phyloP scores from a whole-genome alignment of 1,140 invertebrate species.

The Macrobrachium rosenbergii region DNA sequence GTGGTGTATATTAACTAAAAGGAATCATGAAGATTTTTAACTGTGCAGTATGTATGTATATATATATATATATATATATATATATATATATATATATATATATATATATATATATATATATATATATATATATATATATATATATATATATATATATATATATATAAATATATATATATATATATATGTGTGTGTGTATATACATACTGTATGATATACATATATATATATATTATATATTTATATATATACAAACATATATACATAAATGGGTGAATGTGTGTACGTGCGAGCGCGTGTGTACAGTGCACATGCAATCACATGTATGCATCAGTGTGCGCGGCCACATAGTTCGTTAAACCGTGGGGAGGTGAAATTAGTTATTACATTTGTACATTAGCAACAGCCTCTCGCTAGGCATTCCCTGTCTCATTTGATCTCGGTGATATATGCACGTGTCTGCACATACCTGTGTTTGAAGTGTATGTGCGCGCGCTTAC shows the following conservation, averaged over 20 bases:
- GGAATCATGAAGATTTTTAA: too few species aligned
- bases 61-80: constrained; percentile 19
- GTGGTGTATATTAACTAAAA: too few species aligned
- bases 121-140: neutral
- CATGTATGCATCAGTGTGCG: neutral
- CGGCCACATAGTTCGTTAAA: too few species aligned
- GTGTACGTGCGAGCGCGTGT: neutral
- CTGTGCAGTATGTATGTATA: neutral
- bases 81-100: constrained; percentile 2
- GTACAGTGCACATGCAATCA: neutral
- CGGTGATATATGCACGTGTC: too few species aligned
- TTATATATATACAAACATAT: neutral
- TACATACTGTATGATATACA: neutral
- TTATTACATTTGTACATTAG: too few species aligned
- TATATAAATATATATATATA: constrained; percentile 15
- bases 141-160: constrained; percentile 12
- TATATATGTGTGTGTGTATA: constrained; percentile 2
- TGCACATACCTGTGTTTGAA: too few species aligned
- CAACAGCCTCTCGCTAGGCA: too few species aligned
- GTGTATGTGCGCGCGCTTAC: too few species aligned
- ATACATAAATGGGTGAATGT: neutral
- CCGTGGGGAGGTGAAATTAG: too few species aligned
- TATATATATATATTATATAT: neutral
- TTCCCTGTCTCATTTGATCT: too few species aligned
- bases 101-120: neutral